Evolutionary conservation across 2,888 invertebrate genomes (phyloP).

Genomic region (Alitta virens): DNA sequence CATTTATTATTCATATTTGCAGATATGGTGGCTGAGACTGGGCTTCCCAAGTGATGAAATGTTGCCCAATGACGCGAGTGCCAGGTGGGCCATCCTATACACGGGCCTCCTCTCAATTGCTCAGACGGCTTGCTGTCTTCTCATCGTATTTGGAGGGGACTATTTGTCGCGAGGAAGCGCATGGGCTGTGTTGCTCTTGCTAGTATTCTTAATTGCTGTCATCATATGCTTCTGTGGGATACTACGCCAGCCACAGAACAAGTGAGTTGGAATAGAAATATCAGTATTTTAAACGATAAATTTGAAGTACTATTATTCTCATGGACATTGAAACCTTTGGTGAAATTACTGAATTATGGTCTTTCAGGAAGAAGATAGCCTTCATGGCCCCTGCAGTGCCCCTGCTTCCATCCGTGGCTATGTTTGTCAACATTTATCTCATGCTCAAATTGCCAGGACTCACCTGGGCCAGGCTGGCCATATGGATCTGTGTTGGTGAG

Average conservation of each 20-base stretch:
- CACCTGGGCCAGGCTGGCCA: constrained; percentile 80
- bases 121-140: constrained; percentile 15
- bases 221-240: constrained; percentile 33
- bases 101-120: constrained; percentile 15
- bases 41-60: constrained; percentile 27
- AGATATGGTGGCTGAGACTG: constrained; percentile 20
- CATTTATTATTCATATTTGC: neutral
- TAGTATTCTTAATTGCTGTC: constrained; percentile 28
- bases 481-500: constrained; percentile 79
- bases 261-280: constrained; percentile 20
- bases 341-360: too few relatives aligned
- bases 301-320: too few relatives aligned
- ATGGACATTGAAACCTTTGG: too few relatives aligned
- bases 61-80: constrained; percentile 18
- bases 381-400: constrained; percentile 87
- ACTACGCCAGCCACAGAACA: constrained; percentile 45
- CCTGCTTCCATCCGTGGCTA: constrained; percentile 75
- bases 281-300: too few relatives aligned
- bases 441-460: constrained; percentile 75
- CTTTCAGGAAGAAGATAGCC: constrained; percentile 67
- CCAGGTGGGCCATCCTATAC: constrained; percentile 24
- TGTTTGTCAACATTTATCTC: constrained; percentile 78
- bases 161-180: constrained; percentile 29
- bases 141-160: constrained; percentile 37
- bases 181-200: constrained; percentile 33